These are phyloP conservation scores for Saccostrea glomerata DNA, from an alignment of 1,140 invertebrate genomes.

Conservation along the genomic window DNA sequence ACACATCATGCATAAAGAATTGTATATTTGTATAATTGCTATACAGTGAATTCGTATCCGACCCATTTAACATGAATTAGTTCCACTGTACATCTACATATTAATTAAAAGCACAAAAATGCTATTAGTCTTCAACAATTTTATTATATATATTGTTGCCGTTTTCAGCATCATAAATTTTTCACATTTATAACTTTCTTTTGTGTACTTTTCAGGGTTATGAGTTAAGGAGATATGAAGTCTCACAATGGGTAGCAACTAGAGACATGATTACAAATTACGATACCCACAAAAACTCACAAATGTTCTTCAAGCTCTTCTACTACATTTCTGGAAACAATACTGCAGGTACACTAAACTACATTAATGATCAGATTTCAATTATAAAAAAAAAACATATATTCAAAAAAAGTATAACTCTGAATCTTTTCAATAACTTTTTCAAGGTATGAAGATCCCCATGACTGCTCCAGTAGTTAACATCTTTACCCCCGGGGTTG, in stretches of 20 bases:
- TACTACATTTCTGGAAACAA: conserved; percentile 75
- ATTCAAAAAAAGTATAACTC: not conserved
- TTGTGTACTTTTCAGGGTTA: conserved; percentile 55
- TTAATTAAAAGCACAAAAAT: too few species aligned
- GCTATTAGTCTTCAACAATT: too few species aligned
- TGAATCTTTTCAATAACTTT: not conserved
- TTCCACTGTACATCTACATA: too few species aligned
- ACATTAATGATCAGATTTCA: not conserved
- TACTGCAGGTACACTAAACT: conserved; percentile 41
- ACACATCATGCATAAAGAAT: too few species aligned
- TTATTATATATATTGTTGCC: too few species aligned
- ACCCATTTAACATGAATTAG: too few species aligned
- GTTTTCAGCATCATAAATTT: not conserved
- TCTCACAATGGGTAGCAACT: conserved; percentile 73
- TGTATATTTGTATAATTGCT: too few species aligned
- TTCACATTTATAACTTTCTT: not conserved
- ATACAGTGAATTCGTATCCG: too few species aligned
- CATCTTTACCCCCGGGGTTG: conserved; percentile 61
- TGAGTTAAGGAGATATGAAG: conserved; percentile 70
- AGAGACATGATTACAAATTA: conserved; percentile 62
- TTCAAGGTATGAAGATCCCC: conserved; percentile 61
- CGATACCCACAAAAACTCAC: conserved; percentile 54
- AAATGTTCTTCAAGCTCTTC: conserved; percentile 72
- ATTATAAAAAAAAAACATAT: not conserved
- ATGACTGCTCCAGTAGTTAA: conserved; percentile 71